Conservation (phyloP, 2,113 vertebrate species). For the Brachyhypopomus occidentalis region DNA sequence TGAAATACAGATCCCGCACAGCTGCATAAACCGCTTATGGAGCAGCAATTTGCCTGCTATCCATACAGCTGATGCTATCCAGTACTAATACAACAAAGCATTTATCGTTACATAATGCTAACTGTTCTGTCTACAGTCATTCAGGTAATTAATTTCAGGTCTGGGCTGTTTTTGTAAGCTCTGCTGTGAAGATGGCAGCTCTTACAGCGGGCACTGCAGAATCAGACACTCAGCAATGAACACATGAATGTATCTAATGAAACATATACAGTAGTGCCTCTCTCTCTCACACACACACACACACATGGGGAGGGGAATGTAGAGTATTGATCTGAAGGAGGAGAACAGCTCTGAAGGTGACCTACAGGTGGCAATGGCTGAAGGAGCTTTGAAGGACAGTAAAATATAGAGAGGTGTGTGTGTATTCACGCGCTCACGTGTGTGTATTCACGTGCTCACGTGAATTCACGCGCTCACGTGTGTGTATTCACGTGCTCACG, state of each 20-base stretch:
- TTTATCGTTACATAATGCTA: constrained; percentile 56
- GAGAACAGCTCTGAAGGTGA: not conserved
- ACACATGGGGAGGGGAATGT: not conserved
- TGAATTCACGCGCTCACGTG: no score
- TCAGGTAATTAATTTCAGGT: constrained; percentile 52
- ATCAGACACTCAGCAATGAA: constrained; percentile 29
- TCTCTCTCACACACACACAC: no score
- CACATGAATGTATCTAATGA: not conserved
- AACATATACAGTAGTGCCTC: no score
- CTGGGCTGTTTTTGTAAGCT: constrained; percentile 22
- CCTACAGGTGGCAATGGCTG: not conserved
- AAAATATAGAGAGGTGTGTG: not conserved
- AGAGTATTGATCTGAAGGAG: not conserved
- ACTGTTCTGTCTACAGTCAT: constrained; percentile 46
- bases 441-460: not conserved
- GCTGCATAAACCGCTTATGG: constrained; percentile 59
- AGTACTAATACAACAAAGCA: constrained; percentile 51
- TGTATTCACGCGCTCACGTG: no score
- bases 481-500: no score
- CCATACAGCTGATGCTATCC: constrained; percentile 58
- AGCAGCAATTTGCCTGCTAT: constrained; percentile 54
- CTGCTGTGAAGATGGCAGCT: constrained; percentile 17
- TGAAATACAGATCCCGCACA: constrained; percentile 58
- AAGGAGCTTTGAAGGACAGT: constrained; percentile 27
- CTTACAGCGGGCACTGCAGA: not conserved